A percentile compares a stretch with the other conserved stretches of the same genome.
phyloP scores from a whole-genome alignment of 2,113 vertebrate species.

The Circaetus gallicus region DNA sequence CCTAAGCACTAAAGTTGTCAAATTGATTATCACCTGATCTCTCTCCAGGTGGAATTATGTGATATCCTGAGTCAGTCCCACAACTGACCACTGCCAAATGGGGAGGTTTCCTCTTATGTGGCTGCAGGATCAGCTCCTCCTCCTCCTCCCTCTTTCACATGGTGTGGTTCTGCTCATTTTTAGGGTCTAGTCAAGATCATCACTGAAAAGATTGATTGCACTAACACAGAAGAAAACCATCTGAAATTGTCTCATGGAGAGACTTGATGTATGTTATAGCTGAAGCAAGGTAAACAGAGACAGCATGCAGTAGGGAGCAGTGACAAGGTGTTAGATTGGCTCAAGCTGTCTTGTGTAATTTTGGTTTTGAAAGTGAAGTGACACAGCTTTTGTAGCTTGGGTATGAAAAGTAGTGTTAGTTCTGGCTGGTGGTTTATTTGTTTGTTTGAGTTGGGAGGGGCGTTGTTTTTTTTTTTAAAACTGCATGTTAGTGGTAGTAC shows the following conservation, averaged over 20 bases:
- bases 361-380: slow-evolving; percentile 31
- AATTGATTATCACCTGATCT: neutral
- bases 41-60: neutral
- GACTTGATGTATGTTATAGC: slow-evolving; percentile 20
- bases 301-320: slow-evolving; percentile 39
- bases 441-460: neutral
- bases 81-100: neutral
- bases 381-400: neutral
- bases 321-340: slow-evolving; percentile 62
- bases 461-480: neutral
- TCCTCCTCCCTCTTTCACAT: neutral
- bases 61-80: neutral
- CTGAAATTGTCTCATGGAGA: slow-evolving; percentile 10
- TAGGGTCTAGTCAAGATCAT: neutral
- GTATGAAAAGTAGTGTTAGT: neutral
- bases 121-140: neutral
- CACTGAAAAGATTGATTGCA: neutral
- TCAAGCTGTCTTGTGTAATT: slow-evolving; percentile 63
- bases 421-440: neutral
- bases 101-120: accelerated
- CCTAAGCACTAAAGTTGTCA: neutral
- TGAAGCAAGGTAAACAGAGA: slow-evolving; percentile 57
- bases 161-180: neutral
- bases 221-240: slow-evolving; percentile 9
- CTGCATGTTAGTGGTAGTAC: neutral